These are phyloP conservation scores for Heterocephalus glaber DNA, from an alignment of 2,113 vertebrate genomes.

Conservation along the genomic window DNA sequence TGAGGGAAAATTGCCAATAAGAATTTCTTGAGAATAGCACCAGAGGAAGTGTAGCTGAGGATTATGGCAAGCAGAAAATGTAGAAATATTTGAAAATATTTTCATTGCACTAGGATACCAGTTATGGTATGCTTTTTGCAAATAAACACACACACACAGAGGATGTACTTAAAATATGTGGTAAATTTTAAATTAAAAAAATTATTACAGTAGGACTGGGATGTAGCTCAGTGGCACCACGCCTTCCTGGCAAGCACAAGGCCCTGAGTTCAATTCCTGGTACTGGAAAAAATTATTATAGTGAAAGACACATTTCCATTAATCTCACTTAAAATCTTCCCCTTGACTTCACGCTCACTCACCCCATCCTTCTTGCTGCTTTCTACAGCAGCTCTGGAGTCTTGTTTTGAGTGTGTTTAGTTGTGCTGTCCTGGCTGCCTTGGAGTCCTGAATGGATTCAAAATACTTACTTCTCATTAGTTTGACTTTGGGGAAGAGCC, in stretches of 20 bases:
- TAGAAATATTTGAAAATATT: neutral
- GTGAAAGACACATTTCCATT: neutral
- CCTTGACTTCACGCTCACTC: neutral
- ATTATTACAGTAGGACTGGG: no score
- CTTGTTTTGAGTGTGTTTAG: neutral
- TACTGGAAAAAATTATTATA: no score
- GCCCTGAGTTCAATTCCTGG: no score
- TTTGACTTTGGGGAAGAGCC: neutral
- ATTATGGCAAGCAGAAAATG: neutral
- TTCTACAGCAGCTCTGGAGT: neutral
- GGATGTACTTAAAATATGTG: neutral
- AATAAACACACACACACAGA: neutral
- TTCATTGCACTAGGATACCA: neutral
- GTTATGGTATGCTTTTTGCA: neutral
- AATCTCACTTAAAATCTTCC: neutral
- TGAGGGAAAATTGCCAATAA: neutral
- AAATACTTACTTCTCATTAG: neutral
- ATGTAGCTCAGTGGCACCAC: no score
- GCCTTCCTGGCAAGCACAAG: no score
- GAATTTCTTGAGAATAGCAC: neutral
- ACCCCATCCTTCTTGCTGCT: neutral
- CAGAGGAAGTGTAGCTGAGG: neutral
- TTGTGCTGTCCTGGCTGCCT: neutral
- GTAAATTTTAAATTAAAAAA: neutral
- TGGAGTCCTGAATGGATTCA: neutral